Percentiles rank a stretch among this genome's conserved stretches.
Evolutionary conservation across 1,140 invertebrate genomes (phyloP).

Genomic region (Papilio polytes): DNA sequence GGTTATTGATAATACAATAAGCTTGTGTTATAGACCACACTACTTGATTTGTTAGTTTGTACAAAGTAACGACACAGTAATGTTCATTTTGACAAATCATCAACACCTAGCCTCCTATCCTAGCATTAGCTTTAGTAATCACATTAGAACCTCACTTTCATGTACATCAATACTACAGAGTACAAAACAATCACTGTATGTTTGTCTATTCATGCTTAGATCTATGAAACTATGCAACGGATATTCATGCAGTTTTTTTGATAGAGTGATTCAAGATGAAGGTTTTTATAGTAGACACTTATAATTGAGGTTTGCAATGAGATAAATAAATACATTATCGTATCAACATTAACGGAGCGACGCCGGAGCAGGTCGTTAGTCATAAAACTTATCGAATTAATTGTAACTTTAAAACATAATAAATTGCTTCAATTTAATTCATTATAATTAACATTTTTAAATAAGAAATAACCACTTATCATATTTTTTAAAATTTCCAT

Average conservation of each 20-base stretch:
- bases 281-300: no score
- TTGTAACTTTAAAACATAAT: not conserved
- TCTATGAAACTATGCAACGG: no score
- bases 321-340: no score
- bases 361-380: no score
- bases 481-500: not conserved
- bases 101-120: conserved; percentile 45
- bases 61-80: conserved; percentile 56
- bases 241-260: no score
- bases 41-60: conserved; percentile 49
- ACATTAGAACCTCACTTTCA: conserved; percentile 1
- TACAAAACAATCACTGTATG: no score
- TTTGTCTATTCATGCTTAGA: no score
- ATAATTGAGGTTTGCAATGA: no score
- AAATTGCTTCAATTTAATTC: not conserved
- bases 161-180: not conserved
- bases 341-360: no score
- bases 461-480: not conserved
- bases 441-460: conserved; percentile 11
- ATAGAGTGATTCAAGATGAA: no score
- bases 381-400: not conserved
- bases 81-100: conserved; percentile 61
- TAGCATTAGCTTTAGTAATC: conserved; percentile 5
- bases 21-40: conserved; percentile 44
- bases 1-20: not conserved